These are phyloP conservation scores for Phenganax subtilis DNA, from an alignment of 92 coral and sea anemone species.

Conservation along the genomic window DNA sequence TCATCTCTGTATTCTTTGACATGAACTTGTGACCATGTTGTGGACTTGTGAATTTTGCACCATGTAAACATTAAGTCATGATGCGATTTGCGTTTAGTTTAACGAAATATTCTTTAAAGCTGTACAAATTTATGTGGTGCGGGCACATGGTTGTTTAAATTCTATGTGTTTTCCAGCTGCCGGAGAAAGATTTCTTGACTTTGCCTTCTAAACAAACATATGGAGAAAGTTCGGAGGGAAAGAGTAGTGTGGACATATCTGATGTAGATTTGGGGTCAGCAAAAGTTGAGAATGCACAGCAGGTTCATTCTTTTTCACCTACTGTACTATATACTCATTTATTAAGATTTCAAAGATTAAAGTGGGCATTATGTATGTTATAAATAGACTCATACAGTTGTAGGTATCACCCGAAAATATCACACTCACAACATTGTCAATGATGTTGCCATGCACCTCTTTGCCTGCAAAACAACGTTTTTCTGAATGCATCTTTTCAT, in stretches of 20 bases:
- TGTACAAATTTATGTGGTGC: neutral
- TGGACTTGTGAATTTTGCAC: too few relatives aligned
- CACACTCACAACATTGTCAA: too few relatives aligned
- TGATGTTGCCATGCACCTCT: too few relatives aligned
- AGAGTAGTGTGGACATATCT: constrained; percentile 70
- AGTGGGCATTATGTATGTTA: too few relatives aligned
- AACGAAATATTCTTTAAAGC: neutral
- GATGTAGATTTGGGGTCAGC: constrained; percentile 86
- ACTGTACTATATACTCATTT: too few relatives aligned
- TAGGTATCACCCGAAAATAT: too few relatives aligned
- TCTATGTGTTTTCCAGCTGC: constrained; percentile 52
- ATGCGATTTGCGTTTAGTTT: neutral
- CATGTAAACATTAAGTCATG: neutral
- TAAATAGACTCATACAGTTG: too few relatives aligned
- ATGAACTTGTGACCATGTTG: too few relatives aligned
- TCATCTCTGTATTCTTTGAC: too few relatives aligned
- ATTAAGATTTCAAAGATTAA: too few relatives aligned
- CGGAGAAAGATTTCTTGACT: constrained; percentile 78
- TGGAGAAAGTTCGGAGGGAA: constrained; percentile 68
- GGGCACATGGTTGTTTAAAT: neutral
- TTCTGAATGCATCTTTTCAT: too few relatives aligned
- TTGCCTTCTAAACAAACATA: constrained; percentile 75
- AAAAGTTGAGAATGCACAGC: constrained; percentile 98
- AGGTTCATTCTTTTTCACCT: constrained; percentile 48
- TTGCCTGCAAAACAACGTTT: too few relatives aligned